Base-by-base conservation (phyloP, 2,797 vertebrate species). In the Coregonus sp. region DNA sequence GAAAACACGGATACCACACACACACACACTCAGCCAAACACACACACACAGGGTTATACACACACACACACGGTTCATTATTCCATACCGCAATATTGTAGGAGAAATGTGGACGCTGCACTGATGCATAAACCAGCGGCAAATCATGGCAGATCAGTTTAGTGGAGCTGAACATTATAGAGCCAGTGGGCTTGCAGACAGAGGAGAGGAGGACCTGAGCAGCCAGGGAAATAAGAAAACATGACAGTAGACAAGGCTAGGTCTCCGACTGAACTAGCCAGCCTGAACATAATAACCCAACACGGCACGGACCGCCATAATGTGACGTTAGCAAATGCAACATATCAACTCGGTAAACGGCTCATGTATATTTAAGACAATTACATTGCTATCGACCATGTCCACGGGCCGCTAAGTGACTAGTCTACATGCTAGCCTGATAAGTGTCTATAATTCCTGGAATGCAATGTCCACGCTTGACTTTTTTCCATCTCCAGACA, bases 121-220 rank as follows among this genome's bases (percentile, higher is more conserved):
- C 84, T 90, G 92, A 92, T 92, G 93, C 93, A 92, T 90, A 92
- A 47, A 93, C 90, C 91, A 85, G 86, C 87, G 90, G 92, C 91
- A 93, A 93, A 92, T 93, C 92, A 90, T 83, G 89, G 92, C 89
- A 93, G 90, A 94, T 93, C 91, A 92, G 91, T 92, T 94, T 91
- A 94, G 94, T 88, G 90, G 82, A 90, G 91, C 91, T 90, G 89
- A 94, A 92, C 86, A 78, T 86, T 89, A 82, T 80, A 75, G 89
- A 92, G 89, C 85, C 83, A 79, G 80, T 89, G 88, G 87, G 89
- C 87, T 90, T 85, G 82, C 88, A 91, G 86, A 83, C 85, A 86
- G 86, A 89, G 83, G 40, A 78, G 40, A 47, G 9, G 40, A 47
- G 40, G 40, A 86, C 81, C 82, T 63, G 86, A 85, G 84, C 37